Evolutionary conservation across 2,797 vertebrate species (phyloP).

Genomic region (Rallus crepitans): DNA sequence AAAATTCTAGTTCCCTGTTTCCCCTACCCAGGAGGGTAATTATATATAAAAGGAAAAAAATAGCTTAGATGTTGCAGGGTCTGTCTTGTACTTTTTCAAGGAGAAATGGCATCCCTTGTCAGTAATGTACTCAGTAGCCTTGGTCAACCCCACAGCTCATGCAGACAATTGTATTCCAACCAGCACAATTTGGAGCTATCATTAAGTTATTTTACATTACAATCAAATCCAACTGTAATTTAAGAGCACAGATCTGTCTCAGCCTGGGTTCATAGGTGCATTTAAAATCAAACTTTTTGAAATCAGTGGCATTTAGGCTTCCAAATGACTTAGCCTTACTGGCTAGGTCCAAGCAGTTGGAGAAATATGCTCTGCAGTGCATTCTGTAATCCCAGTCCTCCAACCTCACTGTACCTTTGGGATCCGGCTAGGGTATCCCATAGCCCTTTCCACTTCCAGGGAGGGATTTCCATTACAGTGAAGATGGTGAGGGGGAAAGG

Average conservation of each 20-base stretch:
- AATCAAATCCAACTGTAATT: neutral
- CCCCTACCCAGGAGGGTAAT: neutral
- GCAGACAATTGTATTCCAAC: neutral
- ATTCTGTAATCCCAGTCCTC: neutral
- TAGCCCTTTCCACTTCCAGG: neutral
- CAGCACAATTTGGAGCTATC: neutral
- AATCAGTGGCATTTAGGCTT: slow-evolving; percentile 1
- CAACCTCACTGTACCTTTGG: fast-evolving
- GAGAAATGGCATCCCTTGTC: neutral
- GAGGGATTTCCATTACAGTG: neutral
- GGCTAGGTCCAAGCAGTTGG: neutral
- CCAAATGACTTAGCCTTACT: neutral
- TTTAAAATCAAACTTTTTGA: neutral
- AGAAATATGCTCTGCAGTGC: neutral
- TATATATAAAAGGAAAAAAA: neutral
- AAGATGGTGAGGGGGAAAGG: neutral
- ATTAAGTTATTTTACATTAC: neutral
- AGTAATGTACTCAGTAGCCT: neutral
- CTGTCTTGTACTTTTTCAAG: neutral
- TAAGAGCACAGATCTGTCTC: neutral
- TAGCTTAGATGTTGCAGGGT: neutral
- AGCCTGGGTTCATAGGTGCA: neutral
- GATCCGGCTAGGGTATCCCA: neutral
- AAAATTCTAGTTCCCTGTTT: neutral
- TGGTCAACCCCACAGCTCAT: neutral